Base-by-base conservation (phyloP, 2,888 invertebrate genomes). In the Drosophila limbata region DNA sequence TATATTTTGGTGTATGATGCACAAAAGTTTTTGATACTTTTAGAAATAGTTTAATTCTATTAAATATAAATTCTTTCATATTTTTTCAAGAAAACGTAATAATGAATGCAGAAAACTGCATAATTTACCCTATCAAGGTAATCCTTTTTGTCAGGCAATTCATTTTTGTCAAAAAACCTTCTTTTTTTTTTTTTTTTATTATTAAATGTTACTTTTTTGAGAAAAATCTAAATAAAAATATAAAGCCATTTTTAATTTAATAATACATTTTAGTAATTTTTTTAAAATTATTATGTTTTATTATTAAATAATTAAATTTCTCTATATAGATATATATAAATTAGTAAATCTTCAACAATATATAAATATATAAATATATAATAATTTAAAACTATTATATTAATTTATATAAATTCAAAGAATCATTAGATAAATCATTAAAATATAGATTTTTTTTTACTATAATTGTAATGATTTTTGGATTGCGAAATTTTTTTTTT, bases 21-120 rank as follows among this genome's bases (percentile, higher is more conserved):
- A 94, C 93, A 92, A 92, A 93, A 94, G 91, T 93, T 94, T 94
- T 94, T 94, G 94, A 94, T 93, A 91, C 91, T 94, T 93, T 93
- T 88, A 92, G 94, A 75, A 93, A 93, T 94, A 94, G 94, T 94
- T 94, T 94, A 91, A 94, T 93, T 94, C 94, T 94, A 93, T 93
- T 93, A 94, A 93, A 93, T 94, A 93, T 93, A 84, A 81, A 48
- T 1, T 17, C 62, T 21, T 74, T 60, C 0, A 19, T 31, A 53
- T 39, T 60, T 42, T 31, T 37, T 17, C 37, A 73, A 39, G 15
- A 63, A 66, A 75, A 69, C 19, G 8, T 9, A 15, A 13, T 74
- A 69, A 73, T 69, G 62, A 70, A 76, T 76, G 68, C 42, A 39
- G 45, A 40, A 25, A 17, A 15, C 50, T 42, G 40, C 75, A 74